A percentile compares a stretch with the other conserved stretches of the same genome.
Evolutionary conservation across 2,888 invertebrate species (phyloP).

Genomic region (Nemotelus nigrinus): DNA sequence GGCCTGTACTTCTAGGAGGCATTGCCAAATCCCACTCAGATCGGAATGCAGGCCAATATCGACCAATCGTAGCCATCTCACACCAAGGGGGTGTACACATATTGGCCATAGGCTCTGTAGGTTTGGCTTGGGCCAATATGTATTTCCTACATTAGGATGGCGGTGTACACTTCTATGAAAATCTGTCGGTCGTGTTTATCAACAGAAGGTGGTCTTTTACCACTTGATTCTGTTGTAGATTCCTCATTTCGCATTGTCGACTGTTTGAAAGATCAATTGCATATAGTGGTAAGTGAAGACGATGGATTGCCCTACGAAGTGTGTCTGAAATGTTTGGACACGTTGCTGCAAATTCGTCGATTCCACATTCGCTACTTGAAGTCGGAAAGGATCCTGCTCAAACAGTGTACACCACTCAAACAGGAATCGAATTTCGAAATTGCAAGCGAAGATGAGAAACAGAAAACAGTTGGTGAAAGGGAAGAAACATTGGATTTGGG

Average conservation of each 20-base stretch:
- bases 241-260: neutral
- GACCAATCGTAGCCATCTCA: no score
- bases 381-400: slow-evolving; percentile 11
- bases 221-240: slow-evolving; percentile 7
- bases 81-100: no score
- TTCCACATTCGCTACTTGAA: slow-evolving; percentile 6
- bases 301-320: slow-evolving; percentile 20
- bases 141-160: no score
- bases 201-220: neutral
- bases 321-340: slow-evolving; percentile 17
- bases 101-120: no score
- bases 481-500: no score
- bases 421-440: no score
- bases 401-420: neutral
- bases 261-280: slow-evolving; percentile 14
- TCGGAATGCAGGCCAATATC: no score
- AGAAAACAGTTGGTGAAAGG: no score
- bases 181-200: slow-evolving; percentile 31
- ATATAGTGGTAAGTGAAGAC: slow-evolving; percentile 9
- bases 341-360: neutral
- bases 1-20: no score
- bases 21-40: no score
- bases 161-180: neutral
- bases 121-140: no score
- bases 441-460: no score